Evolutionary conservation across 2,797 vertebrate genomes (phyloP).

Genomic region (Chaetodon trifasciatus): DNA sequence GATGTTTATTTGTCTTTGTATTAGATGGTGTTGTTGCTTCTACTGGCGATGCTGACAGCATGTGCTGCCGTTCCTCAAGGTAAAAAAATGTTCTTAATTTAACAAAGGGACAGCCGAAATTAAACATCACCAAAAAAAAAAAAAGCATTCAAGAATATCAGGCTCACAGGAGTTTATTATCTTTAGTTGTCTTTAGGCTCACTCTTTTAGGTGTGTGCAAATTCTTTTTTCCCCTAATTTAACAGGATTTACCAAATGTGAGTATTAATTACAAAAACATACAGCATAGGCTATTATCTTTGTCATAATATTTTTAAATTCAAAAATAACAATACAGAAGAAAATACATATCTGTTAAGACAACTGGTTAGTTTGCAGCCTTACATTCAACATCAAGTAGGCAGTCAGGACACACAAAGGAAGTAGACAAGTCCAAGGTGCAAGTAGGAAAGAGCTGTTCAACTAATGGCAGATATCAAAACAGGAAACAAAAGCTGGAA

Average conservation of each 20-base stretch:
- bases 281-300: no score
- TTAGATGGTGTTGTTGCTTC: conserved; percentile 56
- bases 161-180: no score
- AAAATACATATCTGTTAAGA: background rate
- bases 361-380: background rate
- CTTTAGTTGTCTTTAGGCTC: no score
- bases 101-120: background rate
- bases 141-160: background rate
- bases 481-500: background rate
- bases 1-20: conserved; percentile 23
- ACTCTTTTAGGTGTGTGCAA: background rate
- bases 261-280: no score
- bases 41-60: conserved; percentile 46
- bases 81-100: background rate
- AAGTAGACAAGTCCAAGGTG: background rate
- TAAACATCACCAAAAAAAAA: background rate
- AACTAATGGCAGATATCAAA: background rate
- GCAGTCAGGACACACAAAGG: background rate
- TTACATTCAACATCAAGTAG: background rate
- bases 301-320: no score
- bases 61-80: conserved; percentile 48
- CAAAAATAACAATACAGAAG: background rate
- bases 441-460: background rate
- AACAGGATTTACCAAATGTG: no score
- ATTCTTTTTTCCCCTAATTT: background rate